A percentile compares a stretch with the other conserved stretches of the same genome.
Conservation (phyloP, 92 coral and sea anemone genomes). For the Anthopleura xanthogrammica region DNA sequence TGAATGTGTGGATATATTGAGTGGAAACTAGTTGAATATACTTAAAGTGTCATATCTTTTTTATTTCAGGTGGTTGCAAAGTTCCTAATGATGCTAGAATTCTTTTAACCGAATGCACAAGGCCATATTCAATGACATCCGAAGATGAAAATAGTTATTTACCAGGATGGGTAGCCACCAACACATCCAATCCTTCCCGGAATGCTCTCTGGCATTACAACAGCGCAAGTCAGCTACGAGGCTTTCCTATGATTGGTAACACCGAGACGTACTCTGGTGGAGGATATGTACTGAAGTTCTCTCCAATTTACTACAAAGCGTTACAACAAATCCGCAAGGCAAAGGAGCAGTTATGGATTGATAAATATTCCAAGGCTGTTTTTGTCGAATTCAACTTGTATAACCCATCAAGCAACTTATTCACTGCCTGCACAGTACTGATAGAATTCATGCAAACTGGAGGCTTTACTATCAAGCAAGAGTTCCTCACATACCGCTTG, state of each 20-base stretch:
- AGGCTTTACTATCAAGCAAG: conserved; percentile 57
- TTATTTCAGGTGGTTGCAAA: conserved; percentile 42
- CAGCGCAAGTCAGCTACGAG: conserved; percentile 53
- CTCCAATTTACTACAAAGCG: conserved; percentile 72
- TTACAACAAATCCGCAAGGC: conserved; percentile 53
- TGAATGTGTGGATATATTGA: too few relatives aligned
- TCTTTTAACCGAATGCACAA: conserved; percentile 54
- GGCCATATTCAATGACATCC: conserved; percentile 40
- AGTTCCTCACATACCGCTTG: conserved; percentile 73
- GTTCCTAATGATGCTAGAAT: conserved; percentile 23
- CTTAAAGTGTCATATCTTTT: too few relatives aligned
- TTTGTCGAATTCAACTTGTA: conserved; percentile 81
- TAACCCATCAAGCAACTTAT: conserved; percentile 89
- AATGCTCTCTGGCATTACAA: conserved; percentile 72
- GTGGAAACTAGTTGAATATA: too few relatives aligned
- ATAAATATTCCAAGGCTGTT: conserved; percentile 69
- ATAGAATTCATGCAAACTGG: conserved; percentile 79
- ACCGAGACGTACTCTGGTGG: conserved; percentile 87
- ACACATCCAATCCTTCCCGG: conserved; percentile 15
- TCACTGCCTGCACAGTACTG: conserved; percentile 80
- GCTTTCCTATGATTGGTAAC: conserved; percentile 67
- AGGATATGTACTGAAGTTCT: conserved; percentile 73
- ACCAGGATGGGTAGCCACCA: conserved; percentile 52
- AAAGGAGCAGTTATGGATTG: conserved; percentile 58
- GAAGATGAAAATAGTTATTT: conserved; percentile 64